These are phyloP conservation scores for Rotaria macrura DNA, from an alignment of 2,888 invertebrate species.

Conservation along the genomic window DNA sequence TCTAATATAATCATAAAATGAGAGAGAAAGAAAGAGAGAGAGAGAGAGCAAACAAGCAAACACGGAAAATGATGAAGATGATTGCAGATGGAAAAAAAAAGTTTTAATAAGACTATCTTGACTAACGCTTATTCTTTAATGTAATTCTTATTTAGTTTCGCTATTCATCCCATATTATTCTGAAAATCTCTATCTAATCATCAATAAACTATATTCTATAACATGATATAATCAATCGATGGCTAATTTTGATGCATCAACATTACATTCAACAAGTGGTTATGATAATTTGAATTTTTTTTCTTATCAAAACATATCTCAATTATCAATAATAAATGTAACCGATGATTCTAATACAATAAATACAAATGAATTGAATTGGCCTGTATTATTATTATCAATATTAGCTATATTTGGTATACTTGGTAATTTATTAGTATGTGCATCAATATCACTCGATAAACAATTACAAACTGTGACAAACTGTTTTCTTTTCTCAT, in stretches of 20 bases:
- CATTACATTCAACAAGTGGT: neutral
- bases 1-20: neutral
- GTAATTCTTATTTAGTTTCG: neutral
- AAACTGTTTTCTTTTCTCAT: conserved; percentile 32
- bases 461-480: conserved; percentile 31
- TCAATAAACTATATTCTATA: too few relatives aligned
- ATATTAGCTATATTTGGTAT: conserved; percentile 27
- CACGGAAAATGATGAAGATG: neutral
- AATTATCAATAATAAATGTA: neutral
- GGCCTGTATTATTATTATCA: conserved; percentile 26
- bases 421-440: conserved; percentile 31
- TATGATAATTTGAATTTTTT: neutral
- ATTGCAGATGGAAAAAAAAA: neutral
- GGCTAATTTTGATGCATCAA: neutral
- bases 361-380: neutral
- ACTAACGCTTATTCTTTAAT: neutral
- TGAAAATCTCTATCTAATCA: neutral
- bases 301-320: neutral
- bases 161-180: neutral
- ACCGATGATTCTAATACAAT: neutral
- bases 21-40: neutral
- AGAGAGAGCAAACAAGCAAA: neutral
- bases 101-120: neutral
- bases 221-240: too few relatives aligned
- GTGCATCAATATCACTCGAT: conserved; percentile 27